phyloP scores from a whole-genome alignment of 2,888 invertebrate genomes.

The Acrocyrtus sp. region DNA sequence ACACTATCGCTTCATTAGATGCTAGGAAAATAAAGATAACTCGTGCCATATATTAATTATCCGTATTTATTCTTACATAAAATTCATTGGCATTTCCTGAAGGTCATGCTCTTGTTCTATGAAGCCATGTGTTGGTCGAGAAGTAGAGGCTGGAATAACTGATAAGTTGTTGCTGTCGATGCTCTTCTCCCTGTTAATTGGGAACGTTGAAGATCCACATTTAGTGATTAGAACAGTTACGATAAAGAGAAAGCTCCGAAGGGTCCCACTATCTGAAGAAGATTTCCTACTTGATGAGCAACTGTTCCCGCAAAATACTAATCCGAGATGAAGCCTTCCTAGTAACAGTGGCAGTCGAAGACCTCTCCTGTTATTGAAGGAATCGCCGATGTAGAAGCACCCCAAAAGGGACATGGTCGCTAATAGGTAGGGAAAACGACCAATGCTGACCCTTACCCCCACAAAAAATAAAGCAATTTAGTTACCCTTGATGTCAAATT shows the following conservation, averaged over 20 bases:
- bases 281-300: constrained; percentile 22
- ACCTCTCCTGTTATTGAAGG: constrained; percentile 15
- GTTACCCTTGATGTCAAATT: no score
- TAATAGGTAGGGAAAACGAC: no score
- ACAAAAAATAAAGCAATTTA: no score
- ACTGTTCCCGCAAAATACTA: constrained; percentile 24
- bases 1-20: no score
- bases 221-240: constrained; percentile 18
- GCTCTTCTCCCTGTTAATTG: constrained; percentile 8
- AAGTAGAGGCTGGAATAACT: neutral
- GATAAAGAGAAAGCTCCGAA: constrained; percentile 32
- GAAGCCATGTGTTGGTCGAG: neutral
- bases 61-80: no score
- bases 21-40: no score
- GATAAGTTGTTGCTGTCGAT: neutral
- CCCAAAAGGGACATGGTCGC: constrained; percentile 28
- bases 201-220: constrained; percentile 27
- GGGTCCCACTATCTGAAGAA: constrained; percentile 9
- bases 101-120: constrained; percentile 14
- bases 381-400: constrained; percentile 14
- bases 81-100: no score
- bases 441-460: no score
- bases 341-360: constrained; percentile 24
- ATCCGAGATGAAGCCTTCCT: constrained; percentile 29
- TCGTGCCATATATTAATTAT: no score